Evolutionary conservation across 2,797 vertebrate species (phyloP), one percentile per base, ranked within the genome.

Genomic region (Thalassophryne amazonica): DNA sequence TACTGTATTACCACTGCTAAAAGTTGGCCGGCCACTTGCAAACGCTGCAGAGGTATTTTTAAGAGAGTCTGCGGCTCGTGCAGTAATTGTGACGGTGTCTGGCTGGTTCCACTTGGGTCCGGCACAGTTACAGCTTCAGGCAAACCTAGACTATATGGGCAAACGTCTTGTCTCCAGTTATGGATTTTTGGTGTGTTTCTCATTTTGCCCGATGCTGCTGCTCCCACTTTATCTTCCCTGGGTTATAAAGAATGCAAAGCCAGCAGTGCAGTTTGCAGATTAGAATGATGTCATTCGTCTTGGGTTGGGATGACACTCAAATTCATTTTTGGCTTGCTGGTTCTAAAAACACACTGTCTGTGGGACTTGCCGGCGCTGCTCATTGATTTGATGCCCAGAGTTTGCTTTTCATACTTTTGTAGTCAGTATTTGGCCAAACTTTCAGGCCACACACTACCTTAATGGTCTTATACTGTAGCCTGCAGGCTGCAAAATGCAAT

Each of bases 11-110:
- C 74, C 64, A 54, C 58, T 59, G 11, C 58, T 53, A 32, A 62
- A 59, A 58, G 58, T 86, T 85, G 83, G 77, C 86, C 80, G 86
- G 69, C 80, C 76, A 83, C 48, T 82, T 79, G 45, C 62, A 80
- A 84, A 83, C 76, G 77, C 76, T 56, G 6, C 62, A 74, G 77
- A 84, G 80, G 81, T 86, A 82, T 89, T 89, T 89, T 89, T 86
- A 88, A 88, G 78, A 89, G 83, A 89, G 88, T 88, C 86, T 89
- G 89, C 80, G 83, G 84, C 75, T n/a, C 28, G 55, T 58, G 27
- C 55, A 73, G 78, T 88, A 89, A 88, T 86, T 86, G 80, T 85
- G 79, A 81, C 61, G 62, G 82, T 82, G 86, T 86, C 85, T 88
- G 82, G 76, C 76, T 76, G 76, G 69, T 79, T 75, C 69, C 70